phyloP scores from a whole-genome alignment of 1,140 invertebrate species.

The Musca domestica region DNA sequence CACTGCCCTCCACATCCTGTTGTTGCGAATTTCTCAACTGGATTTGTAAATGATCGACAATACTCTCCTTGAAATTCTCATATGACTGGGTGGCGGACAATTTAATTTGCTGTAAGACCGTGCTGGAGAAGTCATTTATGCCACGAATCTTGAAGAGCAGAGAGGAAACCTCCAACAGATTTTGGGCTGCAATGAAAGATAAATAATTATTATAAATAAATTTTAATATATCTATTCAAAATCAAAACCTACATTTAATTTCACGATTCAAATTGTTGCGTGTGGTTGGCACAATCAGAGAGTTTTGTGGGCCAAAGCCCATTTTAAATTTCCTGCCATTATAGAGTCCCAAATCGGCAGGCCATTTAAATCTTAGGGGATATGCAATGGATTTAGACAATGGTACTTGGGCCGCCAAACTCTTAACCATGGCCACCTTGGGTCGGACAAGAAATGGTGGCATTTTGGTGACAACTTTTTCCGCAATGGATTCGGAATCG shows the following conservation, averaged over 20 bases:
- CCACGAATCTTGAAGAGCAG: conserved; percentile 33
- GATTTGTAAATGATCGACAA: conserved; percentile 57
- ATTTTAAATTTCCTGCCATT: conserved; percentile 71
- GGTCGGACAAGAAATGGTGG: conserved; percentile 43
- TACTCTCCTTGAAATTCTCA: conserved; percentile 40
- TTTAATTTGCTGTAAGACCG: conserved; percentile 39
- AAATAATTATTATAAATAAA: background rate
- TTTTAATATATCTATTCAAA: background rate
- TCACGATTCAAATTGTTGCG: conserved; percentile 34
- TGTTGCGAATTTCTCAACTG: conserved; percentile 52
- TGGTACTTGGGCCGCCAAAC: conserved; percentile 54
- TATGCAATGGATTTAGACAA: conserved; percentile 54
- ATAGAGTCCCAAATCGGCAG: conserved; percentile 65
- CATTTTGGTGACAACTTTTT: conserved; percentile 22
- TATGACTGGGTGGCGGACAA: conserved; percentile 37
- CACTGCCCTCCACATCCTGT: conserved; percentile 53
- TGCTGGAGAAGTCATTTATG: conserved; percentile 35
- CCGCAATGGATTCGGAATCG: no score
- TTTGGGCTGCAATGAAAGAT: conserved; percentile 11
- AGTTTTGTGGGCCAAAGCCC: conserved; percentile 71
- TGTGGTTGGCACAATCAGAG: conserved; percentile 55
- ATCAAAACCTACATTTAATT: conserved; percentile 21
- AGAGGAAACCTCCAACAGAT: conserved; percentile 23
- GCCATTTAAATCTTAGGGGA: conserved; percentile 56
- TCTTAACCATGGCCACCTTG: conserved; percentile 51